Base-by-base conservation (phyloP, 2,888 invertebrate genomes). In the Mantis religiosa region DNA sequence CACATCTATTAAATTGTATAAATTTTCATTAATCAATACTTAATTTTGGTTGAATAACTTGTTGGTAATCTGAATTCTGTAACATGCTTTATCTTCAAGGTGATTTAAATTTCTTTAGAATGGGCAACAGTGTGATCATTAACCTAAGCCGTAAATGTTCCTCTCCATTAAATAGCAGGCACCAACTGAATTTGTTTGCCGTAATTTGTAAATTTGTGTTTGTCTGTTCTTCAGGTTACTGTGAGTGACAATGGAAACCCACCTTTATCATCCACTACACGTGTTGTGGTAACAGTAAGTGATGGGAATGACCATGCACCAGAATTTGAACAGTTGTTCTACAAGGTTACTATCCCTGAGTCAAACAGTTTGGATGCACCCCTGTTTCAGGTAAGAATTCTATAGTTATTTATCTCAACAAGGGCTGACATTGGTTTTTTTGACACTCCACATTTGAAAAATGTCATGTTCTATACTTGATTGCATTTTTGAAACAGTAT, bases 221-320 rank as follows among this genome's bases (percentile, higher is more conserved):
- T 20, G 20, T 71, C 20, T 71, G 3, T 71, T 71, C 2, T 71
- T 15, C 90, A 91, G 91, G 91, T 94, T 25, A 94, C 95, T 90
- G 97, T 98, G 90, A 95, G 95, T 88, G 99, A 99, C 93, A 96
- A 96, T 92, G 97, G 96, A 15, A 93, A 92, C 20, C 97, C 97
- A 12, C 93, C 95, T 90, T 94, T 98, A 91, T 95, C 96, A 83
- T 96, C 97, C 84, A 96, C 97, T 54, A 97, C 97, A 88, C 95
- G 97, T 91, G 96, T 99, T 87, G 95, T 96, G 90, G 96, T 99
- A 83, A 94, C 95, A 89, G 96, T 99, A 54, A 95, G 95, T 84
- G 98, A 98, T 93, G 93, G 97, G 91, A 98, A 98, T 94, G 98
- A 98, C 93, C 97, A 98, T 93, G 95, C 96, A 90, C 98, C 98